Conservation (phyloP, 2,888 invertebrate species). For the Athalia cordata region DNA sequence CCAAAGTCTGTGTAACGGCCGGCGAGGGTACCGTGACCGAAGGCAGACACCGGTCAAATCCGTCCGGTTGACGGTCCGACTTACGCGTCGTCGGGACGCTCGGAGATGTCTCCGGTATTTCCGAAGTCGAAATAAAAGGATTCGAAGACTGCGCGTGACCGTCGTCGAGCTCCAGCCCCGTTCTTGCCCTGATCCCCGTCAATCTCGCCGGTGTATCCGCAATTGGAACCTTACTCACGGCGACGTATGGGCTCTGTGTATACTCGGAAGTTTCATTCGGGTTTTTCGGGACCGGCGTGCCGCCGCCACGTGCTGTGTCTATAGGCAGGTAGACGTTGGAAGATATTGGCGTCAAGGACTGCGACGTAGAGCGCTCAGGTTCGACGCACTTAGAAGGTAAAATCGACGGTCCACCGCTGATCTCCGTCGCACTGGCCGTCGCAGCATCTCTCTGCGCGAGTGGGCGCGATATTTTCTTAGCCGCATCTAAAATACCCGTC, state of each 20-base stretch:
- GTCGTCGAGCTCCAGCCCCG: background rate
- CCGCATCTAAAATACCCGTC: constrained; percentile 59
- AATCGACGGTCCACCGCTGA: constrained; percentile 52
- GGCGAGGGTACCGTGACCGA: constrained; percentile 15
- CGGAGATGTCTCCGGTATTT: background rate
- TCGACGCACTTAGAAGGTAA: constrained; percentile 56
- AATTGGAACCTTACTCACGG: background rate
- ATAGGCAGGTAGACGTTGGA: constrained; percentile 9
- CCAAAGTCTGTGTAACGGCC: constrained; percentile 51
- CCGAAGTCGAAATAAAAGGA: background rate
- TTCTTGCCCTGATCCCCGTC: background rate
- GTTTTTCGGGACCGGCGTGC: background rate
- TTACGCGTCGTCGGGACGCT: background rate
- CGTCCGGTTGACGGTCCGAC: constrained; percentile 1
- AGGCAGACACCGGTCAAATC: background rate
- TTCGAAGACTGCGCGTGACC: background rate
- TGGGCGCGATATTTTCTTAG: constrained; percentile 52
- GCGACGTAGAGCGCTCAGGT: constrained; percentile 47
- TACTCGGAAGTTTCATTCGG: background rate
- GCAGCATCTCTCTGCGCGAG: constrained; percentile 46
- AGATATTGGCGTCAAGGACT: constrained; percentile 42
- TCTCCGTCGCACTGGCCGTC: constrained; percentile 54
- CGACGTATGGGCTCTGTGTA: constrained; percentile 22
- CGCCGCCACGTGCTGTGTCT: background rate
- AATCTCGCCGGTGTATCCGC: background rate